A percentile compares a stretch with the other conserved stretches of the same genome.
phyloP scores from a whole-genome alignment of 2,888 invertebrate species.

The Molanna angustata region DNA sequence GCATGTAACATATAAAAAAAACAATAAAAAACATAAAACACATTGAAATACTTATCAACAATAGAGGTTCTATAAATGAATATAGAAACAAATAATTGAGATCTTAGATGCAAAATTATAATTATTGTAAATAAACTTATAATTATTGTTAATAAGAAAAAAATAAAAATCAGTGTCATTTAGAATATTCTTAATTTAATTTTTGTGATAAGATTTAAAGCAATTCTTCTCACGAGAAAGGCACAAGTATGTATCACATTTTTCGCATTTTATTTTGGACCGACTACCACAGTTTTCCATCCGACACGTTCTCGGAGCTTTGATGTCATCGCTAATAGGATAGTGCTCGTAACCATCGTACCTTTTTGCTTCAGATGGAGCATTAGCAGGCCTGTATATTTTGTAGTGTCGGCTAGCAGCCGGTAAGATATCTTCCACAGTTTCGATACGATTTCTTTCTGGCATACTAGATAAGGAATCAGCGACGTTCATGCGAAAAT shows the following conservation, averaged over 20 bases:
- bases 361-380: conserved; percentile 33
- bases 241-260: background rate
- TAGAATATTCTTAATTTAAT: too few relatives aligned
- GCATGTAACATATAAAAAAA: too few relatives aligned
- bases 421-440: background rate
- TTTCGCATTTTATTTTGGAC: background rate
- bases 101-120: too few relatives aligned
- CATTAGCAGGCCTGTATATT: conserved; percentile 22
- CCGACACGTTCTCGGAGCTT: conserved; percentile 33
- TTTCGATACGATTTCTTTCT: conserved; percentile 7
- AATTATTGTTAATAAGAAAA: too few relatives aligned
- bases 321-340: conserved; percentile 33
- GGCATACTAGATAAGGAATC: conserved; percentile 22
- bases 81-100: too few relatives aligned
- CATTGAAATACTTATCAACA: too few relatives aligned
- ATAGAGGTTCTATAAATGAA: too few relatives aligned
- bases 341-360: conserved; percentile 36
- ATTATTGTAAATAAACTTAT: too few relatives aligned
- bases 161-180: too few relatives aligned
- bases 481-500: conserved; percentile 29
- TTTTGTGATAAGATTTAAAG: too few relatives aligned
- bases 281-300: conserved; percentile 23
- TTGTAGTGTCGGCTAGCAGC: background rate
- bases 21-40: too few relatives aligned
- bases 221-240: background rate